phyloP scores from a whole-genome alignment of 2,888 invertebrate species.

The Pristionchus fissidentatus region DNA sequence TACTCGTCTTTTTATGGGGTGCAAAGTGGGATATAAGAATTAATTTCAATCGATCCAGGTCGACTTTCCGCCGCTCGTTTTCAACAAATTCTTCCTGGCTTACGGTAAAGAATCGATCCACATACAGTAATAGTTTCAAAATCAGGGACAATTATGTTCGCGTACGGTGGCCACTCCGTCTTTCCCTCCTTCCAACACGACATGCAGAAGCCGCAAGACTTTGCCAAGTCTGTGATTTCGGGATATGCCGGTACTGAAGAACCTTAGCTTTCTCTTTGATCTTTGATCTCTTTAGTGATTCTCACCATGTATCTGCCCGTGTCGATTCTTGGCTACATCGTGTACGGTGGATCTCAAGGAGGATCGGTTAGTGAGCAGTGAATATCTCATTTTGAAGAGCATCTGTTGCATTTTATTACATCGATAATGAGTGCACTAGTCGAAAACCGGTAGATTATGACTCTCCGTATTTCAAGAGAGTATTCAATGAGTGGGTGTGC shows the following conservation, averaged over 20 bases:
- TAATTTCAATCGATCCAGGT: constrained; percentile 61
- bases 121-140: not conserved
- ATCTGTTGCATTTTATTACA: no score
- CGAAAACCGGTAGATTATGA: no score
- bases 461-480: no score
- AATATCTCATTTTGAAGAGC: no score
- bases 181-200: constrained; percentile 49
- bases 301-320: constrained; percentile 61
- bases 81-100: constrained; percentile 83
- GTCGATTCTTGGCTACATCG: constrained; percentile 55
- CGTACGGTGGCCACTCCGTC: constrained; percentile 46
- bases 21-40: not conserved
- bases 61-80: constrained; percentile 79
- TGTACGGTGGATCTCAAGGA: constrained; percentile 61
- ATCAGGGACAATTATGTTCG: constrained; percentile 46
- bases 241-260: no score
- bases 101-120: constrained; percentile 79
- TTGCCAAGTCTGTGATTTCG: constrained; percentile 25
- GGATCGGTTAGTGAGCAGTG: constrained; percentile 50
- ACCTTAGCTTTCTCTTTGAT: not conserved
- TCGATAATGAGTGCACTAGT: no score
- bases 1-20: not conserved
- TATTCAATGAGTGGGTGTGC: no score
- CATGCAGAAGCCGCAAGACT: constrained; percentile 42
- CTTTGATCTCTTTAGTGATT: constrained; percentile 34